Evolutionary conservation across 2,113 vertebrate species (phyloP), one percentile per base, ranked within the genome.

Genomic region (Leptobrachium ailaonicum): DNA sequence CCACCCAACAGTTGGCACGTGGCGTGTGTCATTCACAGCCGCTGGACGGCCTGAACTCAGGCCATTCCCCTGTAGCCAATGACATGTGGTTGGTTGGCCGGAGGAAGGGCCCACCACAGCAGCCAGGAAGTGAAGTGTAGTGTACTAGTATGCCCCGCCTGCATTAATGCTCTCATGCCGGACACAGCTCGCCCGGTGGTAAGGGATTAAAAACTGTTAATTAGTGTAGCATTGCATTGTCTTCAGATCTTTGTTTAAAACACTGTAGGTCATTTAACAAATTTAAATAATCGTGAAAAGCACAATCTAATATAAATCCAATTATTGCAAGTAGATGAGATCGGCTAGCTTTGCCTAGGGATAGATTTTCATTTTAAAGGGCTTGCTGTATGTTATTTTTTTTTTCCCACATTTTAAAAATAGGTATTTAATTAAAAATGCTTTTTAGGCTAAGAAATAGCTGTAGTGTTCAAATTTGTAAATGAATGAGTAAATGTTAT

Each of bases 281-380:
- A 67, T 74, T 56, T 73, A 44, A 60, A 70, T 68, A 73, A 80
- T 80, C 73, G 78, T 80, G 60, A 73, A 73, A 74, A 68, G 78
- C 71, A 45, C 50, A 74, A 73, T 74, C 63, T 80, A 80, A 80
- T 67, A 58, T 56, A 20, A 73, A 74, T 80, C 71, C 71, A 80
- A 80, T 73, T 80, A 73, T 43, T 73, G 71, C 32, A 47, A 73
- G 13, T 72, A 80, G 64, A 80, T 73, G 41, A 73, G 50, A 80
- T 80, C 67, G 78, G 62, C 56, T 73, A 56, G 71, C 63, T 56
- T 11, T 80, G 71, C 71, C 71, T 71, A 73, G 74, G 71, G 71
- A 80, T 41, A 74, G 60, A 73, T 67, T 80, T 74, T 58, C 73
- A 80, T 80, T 80, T 79, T 74, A 45, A 74, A 44, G 50, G 53